Percentiles rank a stretch among this genome's conserved stretches.
Conservation (phyloP, 2,797 vertebrate genomes). For the Borostomias antarcticus region DNA sequence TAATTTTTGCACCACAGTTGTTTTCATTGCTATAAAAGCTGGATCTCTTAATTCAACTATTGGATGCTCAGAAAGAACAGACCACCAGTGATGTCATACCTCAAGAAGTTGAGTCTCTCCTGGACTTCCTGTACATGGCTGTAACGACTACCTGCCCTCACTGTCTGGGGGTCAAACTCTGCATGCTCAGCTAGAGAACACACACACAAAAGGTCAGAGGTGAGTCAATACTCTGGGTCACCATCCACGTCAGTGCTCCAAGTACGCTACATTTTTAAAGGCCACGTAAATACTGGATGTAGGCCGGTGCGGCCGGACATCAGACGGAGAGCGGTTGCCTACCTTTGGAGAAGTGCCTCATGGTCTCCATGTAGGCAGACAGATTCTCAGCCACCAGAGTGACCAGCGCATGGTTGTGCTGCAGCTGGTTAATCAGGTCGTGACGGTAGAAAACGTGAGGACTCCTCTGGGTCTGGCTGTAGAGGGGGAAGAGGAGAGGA, state of each 20-base stretch:
- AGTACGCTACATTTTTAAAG: not conserved
- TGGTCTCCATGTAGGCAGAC: conserved; percentile 98
- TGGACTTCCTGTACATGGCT: conserved; percentile 99
- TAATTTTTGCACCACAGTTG: no score
- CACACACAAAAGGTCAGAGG: conserved; percentile 27
- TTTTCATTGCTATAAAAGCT: no score
- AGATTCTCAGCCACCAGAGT: conserved; percentile 98
- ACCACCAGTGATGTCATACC: conserved; percentile 75
- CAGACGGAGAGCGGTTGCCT: conserved; percentile 41
- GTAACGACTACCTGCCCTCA: conserved; percentile 95
- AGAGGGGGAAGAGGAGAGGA: conserved; percentile 14
- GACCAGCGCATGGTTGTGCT: conserved; percentile 98
- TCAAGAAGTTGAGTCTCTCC: conserved; percentile 96
- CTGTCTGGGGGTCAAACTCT: conserved; percentile 98
- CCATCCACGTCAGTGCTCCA: not conserved
- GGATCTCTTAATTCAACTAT: not conserved
- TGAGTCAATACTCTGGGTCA: no score
- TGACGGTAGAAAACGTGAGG: conserved; percentile 99
- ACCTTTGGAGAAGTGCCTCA: conserved; percentile 98
- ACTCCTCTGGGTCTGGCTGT: conserved; percentile 97
- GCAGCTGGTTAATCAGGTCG: conserved; percentile 99
- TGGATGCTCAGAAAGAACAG: no score
- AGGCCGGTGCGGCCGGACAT: no score
- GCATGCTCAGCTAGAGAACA: conserved; percentile 84
- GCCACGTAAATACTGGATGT: not conserved